Conservation (phyloP, 2,113 vertebrate species). For the Lagopus leucura region DNA sequence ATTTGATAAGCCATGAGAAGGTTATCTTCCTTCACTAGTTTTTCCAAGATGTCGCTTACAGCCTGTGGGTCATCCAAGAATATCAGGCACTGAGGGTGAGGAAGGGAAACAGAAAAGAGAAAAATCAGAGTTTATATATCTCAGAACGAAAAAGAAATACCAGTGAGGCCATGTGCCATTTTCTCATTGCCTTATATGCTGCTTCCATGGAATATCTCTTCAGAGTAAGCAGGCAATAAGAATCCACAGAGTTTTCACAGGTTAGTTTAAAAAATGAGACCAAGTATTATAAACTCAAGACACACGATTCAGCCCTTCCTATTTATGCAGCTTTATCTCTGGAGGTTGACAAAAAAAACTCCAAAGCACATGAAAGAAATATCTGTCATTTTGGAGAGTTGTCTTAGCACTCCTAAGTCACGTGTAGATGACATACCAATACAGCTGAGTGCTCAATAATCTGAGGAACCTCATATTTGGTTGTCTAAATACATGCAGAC, state of each 20-base stretch:
- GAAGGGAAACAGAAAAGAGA: neutral
- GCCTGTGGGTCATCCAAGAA: slow-evolving; percentile 98
- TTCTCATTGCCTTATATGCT: neutral
- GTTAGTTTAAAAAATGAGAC: neutral
- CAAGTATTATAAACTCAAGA: neutral
- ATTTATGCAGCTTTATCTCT: neutral
- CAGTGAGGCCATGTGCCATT: fast-evolving
- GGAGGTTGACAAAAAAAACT: neutral
- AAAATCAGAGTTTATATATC: neutral
- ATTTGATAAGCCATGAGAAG: slow-evolving; percentile 99
- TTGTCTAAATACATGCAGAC: neutral
- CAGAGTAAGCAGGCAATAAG: neutral
- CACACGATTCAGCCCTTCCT: neutral
- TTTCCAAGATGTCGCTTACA: slow-evolving; percentile 97
- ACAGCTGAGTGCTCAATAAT: neutral
- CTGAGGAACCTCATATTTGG: neutral
- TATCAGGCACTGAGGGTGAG: slow-evolving; percentile 89
- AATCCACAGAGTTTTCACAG: neutral
- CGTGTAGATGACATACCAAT: fast-evolving
- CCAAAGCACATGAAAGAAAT: neutral
- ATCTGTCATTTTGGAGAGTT: neutral
- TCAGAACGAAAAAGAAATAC: neutral
- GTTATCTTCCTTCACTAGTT: slow-evolving; percentile 98
- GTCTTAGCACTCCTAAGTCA: neutral
- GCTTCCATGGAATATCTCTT: neutral